These are phyloP conservation scores for Chironomus tepperi DNA, from an alignment of 1,140 invertebrate genomes.

Conservation along the genomic window DNA sequence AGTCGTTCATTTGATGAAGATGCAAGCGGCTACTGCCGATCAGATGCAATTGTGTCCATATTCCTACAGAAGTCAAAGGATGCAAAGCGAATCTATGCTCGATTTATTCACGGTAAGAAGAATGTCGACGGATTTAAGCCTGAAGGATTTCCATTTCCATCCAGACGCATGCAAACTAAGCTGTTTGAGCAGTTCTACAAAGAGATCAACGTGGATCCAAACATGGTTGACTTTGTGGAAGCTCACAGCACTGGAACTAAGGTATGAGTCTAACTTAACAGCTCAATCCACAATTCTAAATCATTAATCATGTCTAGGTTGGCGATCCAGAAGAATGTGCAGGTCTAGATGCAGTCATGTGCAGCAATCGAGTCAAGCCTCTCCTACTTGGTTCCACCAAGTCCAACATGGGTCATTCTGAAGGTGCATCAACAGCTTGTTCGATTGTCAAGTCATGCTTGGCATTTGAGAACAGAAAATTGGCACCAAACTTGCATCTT, in stretches of 20 bases:
- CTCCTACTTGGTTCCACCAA: slow-evolving; percentile 51
- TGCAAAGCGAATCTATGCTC: slow-evolving; percentile 49
- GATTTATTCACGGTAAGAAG: slow-evolving; percentile 47
- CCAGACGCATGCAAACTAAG: slow-evolving; percentile 42
- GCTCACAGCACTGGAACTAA: slow-evolving; percentile 56
- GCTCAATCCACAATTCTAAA: too few species aligned
- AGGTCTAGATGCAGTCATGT: slow-evolving; percentile 37
- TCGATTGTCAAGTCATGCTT: slow-evolving; percentile 53
- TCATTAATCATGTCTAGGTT: not conserved
- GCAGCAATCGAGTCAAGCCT: slow-evolving; percentile 37
- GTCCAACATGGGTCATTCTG: slow-evolving; percentile 63
- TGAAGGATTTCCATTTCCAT: slow-evolving; percentile 48
- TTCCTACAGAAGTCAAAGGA: slow-evolving; percentile 46
- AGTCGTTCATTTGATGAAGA: slow-evolving; percentile 55
- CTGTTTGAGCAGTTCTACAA: slow-evolving; percentile 53
- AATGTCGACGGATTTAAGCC: slow-evolving; percentile 47
- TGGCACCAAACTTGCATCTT: slow-evolving; percentile 67
- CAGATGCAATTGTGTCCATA: slow-evolving; percentile 48
- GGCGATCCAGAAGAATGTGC: slow-evolving; percentile 35
- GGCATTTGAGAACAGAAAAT: slow-evolving; percentile 53
- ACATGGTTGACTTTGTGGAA: slow-evolving; percentile 59
- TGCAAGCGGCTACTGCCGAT: slow-evolving; percentile 52
- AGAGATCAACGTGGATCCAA: slow-evolving; percentile 52
- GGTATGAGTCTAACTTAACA: too few species aligned
- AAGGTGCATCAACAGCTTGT: slow-evolving; percentile 51